Base-by-base conservation (phyloP, 2,113 vertebrate species). In the Mus pahari region DNA sequence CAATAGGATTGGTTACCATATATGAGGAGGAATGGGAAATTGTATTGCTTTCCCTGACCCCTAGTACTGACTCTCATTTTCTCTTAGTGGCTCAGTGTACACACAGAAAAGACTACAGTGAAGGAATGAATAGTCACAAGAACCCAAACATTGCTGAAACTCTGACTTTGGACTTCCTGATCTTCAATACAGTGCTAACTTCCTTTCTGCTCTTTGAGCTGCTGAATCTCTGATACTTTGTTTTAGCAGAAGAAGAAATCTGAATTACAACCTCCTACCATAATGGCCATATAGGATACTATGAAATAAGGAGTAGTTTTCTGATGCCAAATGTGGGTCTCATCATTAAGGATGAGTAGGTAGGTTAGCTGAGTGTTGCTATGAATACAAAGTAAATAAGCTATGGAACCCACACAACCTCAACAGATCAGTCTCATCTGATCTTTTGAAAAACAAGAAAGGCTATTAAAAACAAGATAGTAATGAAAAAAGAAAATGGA, bases 401-500 rank as follows among this genome's bases (percentile, higher is more conserved):
- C 93, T 97, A 36, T 82, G 62, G 64, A 50, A 94, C 74, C 31
- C 26, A 66, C 2, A 81, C 2, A 68, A 5, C 8, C 42, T 90
- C 24, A 48, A 7, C 19, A 93, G 6, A 31, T 88, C 70, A 81
- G 20, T 8, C 9, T 68, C 48, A 24, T 31, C 42, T 86, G n/a
- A 42, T 87, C 12, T 70, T 75, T 48, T 91, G 70, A 74, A 71
- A 66, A 88, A 16, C 2, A 45, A 60, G 70, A 75, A 20, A 20
- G 3, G 10, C 13, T 94, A 62, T 94, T 96, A 81, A 84, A 92
- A 93, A 70, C 28, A 66, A 73, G 14, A n/a, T 36, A 12, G 33
- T 26, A 36, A 73, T 75, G 66, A 9, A 1, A 20, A 19, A 1
- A 33, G 3, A 88, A 14, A 28, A 74, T 14, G 24, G 58, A 45